Evolutionary conservation across 2,113 vertebrate genomes (phyloP).

Genomic region (Sitta europaea): DNA sequence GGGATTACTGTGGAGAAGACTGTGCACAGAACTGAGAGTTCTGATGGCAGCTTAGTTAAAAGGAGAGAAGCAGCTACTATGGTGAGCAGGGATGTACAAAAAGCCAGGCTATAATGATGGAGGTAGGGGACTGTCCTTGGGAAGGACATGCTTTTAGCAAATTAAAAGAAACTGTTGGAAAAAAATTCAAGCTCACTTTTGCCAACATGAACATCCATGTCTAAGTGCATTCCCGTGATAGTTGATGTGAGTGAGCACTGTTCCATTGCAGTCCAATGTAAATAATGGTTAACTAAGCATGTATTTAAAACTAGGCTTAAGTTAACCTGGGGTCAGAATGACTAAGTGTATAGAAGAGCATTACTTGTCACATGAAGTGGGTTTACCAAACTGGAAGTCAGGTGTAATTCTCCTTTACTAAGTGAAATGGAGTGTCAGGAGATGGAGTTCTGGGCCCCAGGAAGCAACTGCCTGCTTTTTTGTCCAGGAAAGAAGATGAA

Average conservation of each 20-base stretch:
- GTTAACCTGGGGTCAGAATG: not conserved
- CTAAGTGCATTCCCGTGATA: not conserved
- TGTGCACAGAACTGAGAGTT: not conserved
- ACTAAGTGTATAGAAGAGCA: not conserved
- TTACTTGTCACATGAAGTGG: not conserved
- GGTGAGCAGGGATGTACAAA: not conserved
- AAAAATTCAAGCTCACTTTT: not conserved
- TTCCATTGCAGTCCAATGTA: not conserved
- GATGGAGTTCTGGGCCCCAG: not conserved
- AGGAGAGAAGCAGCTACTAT: not conserved
- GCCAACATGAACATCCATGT: not conserved
- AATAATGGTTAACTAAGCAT: slow-evolving; percentile 5
- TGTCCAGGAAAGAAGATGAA: not conserved
- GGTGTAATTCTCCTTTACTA: not conserved
- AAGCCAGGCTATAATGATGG: not conserved
- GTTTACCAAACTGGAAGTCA: not conserved
- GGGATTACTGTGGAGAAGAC: not conserved
- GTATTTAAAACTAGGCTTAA: not conserved
- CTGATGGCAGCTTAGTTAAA: not conserved
- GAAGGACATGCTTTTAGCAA: not conserved
- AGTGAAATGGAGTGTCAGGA: not conserved
- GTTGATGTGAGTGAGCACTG: not conserved
- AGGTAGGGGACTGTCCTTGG: not conserved
- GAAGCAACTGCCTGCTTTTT: not conserved
- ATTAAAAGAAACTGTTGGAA: not conserved